These are phyloP conservation scores for Ametastegia equiseti DNA, from an alignment of 2,888 invertebrate species.

Conservation along the genomic window DNA sequence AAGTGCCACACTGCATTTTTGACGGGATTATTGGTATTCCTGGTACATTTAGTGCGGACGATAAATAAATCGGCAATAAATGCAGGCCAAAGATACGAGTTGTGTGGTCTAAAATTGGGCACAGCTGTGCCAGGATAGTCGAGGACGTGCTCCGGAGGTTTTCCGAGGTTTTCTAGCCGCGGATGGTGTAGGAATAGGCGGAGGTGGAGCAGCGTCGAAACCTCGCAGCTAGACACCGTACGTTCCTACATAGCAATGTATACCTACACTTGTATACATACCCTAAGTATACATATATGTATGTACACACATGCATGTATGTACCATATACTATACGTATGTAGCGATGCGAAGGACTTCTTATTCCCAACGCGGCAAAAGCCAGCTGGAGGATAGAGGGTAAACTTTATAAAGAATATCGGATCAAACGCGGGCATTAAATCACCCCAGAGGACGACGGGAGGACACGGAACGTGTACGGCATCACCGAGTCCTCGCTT, in stretches of 20 bases:
- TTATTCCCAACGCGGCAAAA: conserved; percentile 50
- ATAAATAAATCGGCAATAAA: conserved; percentile 36
- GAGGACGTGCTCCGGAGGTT: conserved; percentile 11
- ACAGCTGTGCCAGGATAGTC: conserved; percentile 30
- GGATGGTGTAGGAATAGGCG: conserved; percentile 9
- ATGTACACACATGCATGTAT: no score
- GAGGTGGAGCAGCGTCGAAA: not conserved
- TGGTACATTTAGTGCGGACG: conserved; percentile 1
- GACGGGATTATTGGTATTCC: not conserved
- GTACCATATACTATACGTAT: no score
- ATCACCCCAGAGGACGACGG: conserved; percentile 64
- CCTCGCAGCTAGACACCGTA: conserved; percentile 10
- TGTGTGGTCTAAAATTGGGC: conserved; percentile 34
- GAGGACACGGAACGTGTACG: conserved; percentile 61
- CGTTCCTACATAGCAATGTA: not conserved
- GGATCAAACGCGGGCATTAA: conserved; percentile 69
- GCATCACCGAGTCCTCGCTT: conserved; percentile 67
- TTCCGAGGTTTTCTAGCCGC: conserved; percentile 9
- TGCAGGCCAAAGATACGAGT: conserved; percentile 19
- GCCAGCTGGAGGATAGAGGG: conserved; percentile 57
- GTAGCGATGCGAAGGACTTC: conserved; percentile 39
- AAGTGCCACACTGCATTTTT: not conserved
- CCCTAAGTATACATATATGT: no score
- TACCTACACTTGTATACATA: no score
- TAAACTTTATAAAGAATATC: conserved; percentile 70